Evolutionary conservation across 2,888 invertebrate genomes (phyloP).

Genomic region (Sylvicola cinctus): DNA sequence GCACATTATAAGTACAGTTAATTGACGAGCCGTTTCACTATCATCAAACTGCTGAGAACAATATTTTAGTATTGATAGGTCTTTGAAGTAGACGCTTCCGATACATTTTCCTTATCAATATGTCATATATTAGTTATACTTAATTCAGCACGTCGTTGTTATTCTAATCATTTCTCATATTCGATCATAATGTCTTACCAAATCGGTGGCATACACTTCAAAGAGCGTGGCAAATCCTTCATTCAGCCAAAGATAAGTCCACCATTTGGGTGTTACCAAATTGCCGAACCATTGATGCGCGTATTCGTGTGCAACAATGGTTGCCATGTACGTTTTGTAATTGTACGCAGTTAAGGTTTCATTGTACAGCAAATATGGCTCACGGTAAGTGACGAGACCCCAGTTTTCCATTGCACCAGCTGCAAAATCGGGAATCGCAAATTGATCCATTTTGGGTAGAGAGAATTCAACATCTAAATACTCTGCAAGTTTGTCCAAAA

Average conservation of each 20-base stretch:
- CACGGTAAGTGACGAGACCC: constrained; percentile 50
- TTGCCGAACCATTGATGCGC: constrained; percentile 67
- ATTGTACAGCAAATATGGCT: constrained; percentile 13
- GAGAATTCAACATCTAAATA: constrained; percentile 56
- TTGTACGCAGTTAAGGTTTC: constrained; percentile 14
- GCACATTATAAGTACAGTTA: too few species aligned
- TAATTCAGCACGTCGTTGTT: too few species aligned
- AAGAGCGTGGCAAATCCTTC: constrained; percentile 54
- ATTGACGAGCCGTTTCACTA: too few species aligned
- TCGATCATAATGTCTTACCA: too few species aligned
- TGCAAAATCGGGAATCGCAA: constrained; percentile 64
- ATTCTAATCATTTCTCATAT: too few species aligned
- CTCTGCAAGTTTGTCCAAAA: constrained; percentile 43
- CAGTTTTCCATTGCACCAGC: constrained; percentile 89
- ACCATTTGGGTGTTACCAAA: constrained; percentile 44
- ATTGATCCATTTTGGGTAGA: constrained; percentile 69
- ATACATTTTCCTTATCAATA: too few species aligned
- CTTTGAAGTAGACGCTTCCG: too few species aligned
- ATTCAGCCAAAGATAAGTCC: constrained; percentile 52
- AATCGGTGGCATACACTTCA: constrained; percentile 36
- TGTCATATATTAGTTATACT: too few species aligned
- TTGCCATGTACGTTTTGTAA: constrained; percentile 26
- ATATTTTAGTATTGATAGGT: too few species aligned
- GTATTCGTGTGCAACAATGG: constrained; percentile 35
- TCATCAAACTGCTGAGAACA: too few species aligned